phyloP scores from a whole-genome alignment of 2,888 invertebrate genomes.

The Lagria hirta region DNA sequence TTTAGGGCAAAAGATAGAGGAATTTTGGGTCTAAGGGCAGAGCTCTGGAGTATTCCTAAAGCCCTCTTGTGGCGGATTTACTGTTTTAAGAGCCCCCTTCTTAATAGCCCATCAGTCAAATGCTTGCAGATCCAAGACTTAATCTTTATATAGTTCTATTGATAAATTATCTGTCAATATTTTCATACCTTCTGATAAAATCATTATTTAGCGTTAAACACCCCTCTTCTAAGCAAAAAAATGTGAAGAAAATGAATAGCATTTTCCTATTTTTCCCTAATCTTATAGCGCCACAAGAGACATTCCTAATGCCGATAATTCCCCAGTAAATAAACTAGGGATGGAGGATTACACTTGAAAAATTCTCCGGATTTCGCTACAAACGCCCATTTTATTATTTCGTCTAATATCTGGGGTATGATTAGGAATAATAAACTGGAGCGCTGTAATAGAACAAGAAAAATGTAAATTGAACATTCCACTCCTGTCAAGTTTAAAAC shows the following conservation, averaged over 20 bases:
- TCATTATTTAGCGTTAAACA: no score
- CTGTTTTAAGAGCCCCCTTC: slow-evolving; percentile 35
- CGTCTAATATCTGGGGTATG: slow-evolving; percentile 3
- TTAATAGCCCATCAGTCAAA: slow-evolving; percentile 41
- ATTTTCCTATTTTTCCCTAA: no score
- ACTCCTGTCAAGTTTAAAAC: no score
- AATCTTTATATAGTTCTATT: slow-evolving; percentile 36
- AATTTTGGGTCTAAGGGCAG: slow-evolving; percentile 10
- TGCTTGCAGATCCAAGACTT: slow-evolving; percentile 33
- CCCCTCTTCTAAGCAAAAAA: no score
- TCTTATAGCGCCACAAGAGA: slow-evolving; percentile 35
- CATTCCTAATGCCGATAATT: slow-evolving; percentile 41
- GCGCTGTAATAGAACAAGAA: slow-evolving; percentile 16
- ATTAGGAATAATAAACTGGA: neutral
- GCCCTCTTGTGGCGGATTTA: slow-evolving; percentile 37
- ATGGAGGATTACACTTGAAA: slow-evolving; percentile 46
- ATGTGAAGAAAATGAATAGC: no score
- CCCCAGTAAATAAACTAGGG: slow-evolving; percentile 45
- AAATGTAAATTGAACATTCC: slow-evolving; percentile 27
- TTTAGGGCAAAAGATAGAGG: slow-evolving; percentile 10
- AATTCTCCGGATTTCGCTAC: slow-evolving; percentile 39
- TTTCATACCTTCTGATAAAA: no score
- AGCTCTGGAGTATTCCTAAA: slow-evolving; percentile 28
- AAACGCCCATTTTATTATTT: slow-evolving; percentile 21
- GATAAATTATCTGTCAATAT: slow-evolving; percentile 30